Evolutionary conservation across 2,888 invertebrate species (phyloP), one percentile per base, ranked within the genome.

Genomic region (Limnephilus auricula): DNA sequence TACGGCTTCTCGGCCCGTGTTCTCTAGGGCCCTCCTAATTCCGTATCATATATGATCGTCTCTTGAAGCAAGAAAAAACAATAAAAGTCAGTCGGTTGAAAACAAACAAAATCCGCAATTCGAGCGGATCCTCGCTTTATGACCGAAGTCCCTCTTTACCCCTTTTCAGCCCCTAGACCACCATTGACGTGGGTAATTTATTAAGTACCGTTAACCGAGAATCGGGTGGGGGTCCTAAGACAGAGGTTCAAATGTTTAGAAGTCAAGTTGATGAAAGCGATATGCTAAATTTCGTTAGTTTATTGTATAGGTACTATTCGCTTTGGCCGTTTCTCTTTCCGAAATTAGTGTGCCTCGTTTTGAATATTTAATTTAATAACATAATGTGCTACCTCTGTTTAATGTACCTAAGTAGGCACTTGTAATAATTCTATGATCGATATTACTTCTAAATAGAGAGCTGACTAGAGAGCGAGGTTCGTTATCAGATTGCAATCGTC

Each of bases 71-170:
- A 83, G 90, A 92, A 92, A 92, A 92, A 92, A 92, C 92, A 90
- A 92, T 92, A 90, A 92, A 92, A 92, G 90, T 92, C 92, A 92
- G 90, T 92, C 90, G 84, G 89, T 92, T 92, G 92, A 92, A 92
- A 92, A 92, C 92, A 90, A 90, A 84, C 90, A 90, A 90, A 92
- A 92, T 90, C 92, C 92, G 90, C 92, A 92, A 92, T 92, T 90
- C 84, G 92, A 85, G 89, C 92, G 90, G 90, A 92, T 90, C 89
- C 92, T 89, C 85, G 90, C 90, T 92, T 92, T 92, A 92, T 90
- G 90, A 79, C 84, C 91, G 78, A 85, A 25, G n/a, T 79, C 79
- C 86, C 50, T 50, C 86, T 30, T 32, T 15, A 50, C 86, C 65
- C 50, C 50, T 86, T 86, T 50, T 50, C 50, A 31, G 50, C 86